These are phyloP conservation scores for Rhynchonycteris naso DNA, from an alignment of 2,797 vertebrate species.

Conservation along the genomic window DNA sequence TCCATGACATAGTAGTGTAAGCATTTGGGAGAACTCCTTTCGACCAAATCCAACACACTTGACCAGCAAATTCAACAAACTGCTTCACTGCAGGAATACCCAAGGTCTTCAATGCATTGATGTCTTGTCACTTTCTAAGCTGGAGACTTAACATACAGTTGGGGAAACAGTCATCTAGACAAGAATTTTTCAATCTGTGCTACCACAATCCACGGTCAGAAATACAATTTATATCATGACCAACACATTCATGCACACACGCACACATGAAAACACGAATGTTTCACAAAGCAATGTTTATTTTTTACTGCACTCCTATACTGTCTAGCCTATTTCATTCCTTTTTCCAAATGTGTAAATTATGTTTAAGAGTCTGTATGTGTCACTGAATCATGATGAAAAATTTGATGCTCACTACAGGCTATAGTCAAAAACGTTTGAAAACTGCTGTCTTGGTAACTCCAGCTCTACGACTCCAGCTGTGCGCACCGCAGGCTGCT, in stretches of 20 bases:
- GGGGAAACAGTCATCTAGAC: not conserved
- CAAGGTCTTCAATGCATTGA: not conserved
- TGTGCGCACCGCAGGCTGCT: not conserved
- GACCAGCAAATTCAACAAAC: not conserved
- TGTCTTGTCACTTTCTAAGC: not conserved
- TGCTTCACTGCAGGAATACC: not conserved
- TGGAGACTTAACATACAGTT: not conserved
- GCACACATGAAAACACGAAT: not conserved
- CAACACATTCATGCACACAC: not conserved
- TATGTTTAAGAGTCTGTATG: not conserved
- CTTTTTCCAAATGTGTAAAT: not conserved
- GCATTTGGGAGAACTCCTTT: not conserved
- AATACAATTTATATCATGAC: not conserved
- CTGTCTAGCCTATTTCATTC: not conserved
- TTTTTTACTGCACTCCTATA: not conserved
- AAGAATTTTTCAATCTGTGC: not conserved
- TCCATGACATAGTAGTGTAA: not conserved
- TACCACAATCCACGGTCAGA: not conserved
- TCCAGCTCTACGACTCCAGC: not conserved
- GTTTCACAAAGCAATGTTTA: not conserved
- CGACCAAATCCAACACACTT: not conserved
- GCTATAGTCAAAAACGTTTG: not conserved
- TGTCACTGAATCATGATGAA: not conserved
- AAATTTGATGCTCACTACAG: conserved; percentile 40
- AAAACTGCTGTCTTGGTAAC: not conserved